Percentiles rank a stretch among this genome's conserved stretches.
Conservation (phyloP, 2,113 vertebrate species). For the Gopherus evgoodei region DNA sequence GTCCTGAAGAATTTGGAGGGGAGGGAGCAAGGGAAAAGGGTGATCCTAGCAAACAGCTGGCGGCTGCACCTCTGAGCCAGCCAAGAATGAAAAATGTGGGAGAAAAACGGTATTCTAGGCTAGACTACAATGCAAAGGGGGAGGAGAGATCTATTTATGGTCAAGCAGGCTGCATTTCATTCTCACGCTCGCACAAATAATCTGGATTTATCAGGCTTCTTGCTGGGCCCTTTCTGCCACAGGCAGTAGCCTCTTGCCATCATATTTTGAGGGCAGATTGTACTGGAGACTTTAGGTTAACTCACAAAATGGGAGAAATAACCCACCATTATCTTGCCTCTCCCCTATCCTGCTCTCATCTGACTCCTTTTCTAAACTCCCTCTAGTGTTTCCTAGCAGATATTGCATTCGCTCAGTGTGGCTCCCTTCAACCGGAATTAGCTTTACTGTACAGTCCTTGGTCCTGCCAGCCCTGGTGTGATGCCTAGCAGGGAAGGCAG, state of each 20-base stretch:
- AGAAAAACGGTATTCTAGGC: conserved; percentile 52
- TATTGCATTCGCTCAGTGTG: conserved; percentile 29
- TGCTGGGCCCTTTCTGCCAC: conserved; percentile 34
- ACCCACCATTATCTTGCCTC: conserved; percentile 1
- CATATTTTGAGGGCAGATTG: neutral
- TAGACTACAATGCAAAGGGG: conserved; percentile 54
- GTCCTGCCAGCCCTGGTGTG: neutral
- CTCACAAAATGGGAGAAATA: neutral
- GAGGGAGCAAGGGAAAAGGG: conserved; percentile 51
- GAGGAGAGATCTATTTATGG: conserved; percentile 52
- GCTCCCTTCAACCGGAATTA: neutral
- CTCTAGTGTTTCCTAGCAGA: conserved; percentile 26
- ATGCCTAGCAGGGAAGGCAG: neutral
- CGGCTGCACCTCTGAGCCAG: conserved; percentile 50
- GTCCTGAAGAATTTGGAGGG: conserved; percentile 58
- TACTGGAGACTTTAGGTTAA: neutral
- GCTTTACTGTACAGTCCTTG: neutral
- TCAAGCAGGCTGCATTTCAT: conserved; percentile 41
- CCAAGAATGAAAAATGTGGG: conserved; percentile 58
- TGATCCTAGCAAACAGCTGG: conserved; percentile 69
- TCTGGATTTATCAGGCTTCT: conserved; percentile 4
- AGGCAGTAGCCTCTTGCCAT: conserved; percentile 8
- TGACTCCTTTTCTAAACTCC: conserved; percentile 15
- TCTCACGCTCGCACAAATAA: conserved; percentile 54
- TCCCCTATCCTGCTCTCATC: neutral